phyloP scores from a whole-genome alignment of 2,113 vertebrate species.

The Erythrocercus mccallii region DNA sequence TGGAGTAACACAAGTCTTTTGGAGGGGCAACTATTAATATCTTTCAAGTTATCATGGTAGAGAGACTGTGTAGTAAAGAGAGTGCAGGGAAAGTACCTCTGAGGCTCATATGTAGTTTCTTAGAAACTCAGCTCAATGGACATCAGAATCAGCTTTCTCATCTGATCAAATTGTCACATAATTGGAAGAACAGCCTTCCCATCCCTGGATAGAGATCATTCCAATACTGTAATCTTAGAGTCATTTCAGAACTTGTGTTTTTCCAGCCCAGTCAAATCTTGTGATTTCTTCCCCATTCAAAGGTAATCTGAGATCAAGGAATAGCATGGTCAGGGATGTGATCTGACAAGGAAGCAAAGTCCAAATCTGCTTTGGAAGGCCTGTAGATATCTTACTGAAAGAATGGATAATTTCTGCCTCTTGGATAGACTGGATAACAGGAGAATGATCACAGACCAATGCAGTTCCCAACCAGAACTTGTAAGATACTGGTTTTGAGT shows the following conservation, averaged over 20 bases:
- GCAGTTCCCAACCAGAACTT: neutral
- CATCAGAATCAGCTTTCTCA: neutral
- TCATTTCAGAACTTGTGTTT: neutral
- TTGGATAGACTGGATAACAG: neutral
- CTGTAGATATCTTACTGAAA: neutral
- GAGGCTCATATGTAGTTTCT: neutral
- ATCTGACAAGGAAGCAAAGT: neutral
- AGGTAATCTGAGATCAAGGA: neutral
- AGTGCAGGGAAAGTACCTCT: neutral
- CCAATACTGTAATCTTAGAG: neutral
- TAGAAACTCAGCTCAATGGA: neutral
- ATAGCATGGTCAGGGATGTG: neutral
- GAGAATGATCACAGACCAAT: neutral
- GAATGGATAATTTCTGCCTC: neutral
- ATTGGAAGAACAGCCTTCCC: neutral
- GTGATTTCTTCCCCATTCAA: neutral
- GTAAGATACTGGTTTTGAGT: neutral
- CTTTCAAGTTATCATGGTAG: neutral
- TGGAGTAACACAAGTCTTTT: neutral
- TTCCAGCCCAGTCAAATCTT: neutral
- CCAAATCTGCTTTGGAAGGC: neutral
- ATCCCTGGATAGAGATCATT: neutral
- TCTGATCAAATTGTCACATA: neutral
- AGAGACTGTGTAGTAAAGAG: neutral
- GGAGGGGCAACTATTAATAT: neutral